phyloP scores from a whole-genome alignment of 30 jellyfish, hydroid and myxozoan genomes.

The Cassiopea andromeda region DNA sequence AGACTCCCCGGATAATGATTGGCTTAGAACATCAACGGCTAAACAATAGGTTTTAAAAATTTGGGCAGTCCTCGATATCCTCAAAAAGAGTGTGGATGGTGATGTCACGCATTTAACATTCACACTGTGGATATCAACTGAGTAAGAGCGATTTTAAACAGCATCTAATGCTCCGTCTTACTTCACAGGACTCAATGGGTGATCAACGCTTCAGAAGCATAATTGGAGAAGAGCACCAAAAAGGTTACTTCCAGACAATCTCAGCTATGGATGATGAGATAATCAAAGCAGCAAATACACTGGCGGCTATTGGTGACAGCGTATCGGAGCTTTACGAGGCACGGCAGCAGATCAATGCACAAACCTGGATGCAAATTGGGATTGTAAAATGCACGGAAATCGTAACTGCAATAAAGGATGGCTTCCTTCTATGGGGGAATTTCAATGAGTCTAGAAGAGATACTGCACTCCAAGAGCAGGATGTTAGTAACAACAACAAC shows the following conservation, averaged over 20 bases:
- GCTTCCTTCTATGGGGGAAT: background rate
- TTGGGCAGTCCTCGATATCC: too few relatives aligned
- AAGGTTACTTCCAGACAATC: background rate
- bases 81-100: too few relatives aligned
- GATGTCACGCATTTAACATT: too few relatives aligned
- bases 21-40: too few relatives aligned
- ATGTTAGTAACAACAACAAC: background rate
- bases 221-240: background rate
- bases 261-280: background rate
- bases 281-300: background rate
- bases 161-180: too few relatives aligned
- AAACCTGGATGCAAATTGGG: background rate
- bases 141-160: too few relatives aligned
- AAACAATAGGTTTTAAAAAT: too few relatives aligned
- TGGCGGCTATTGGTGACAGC: conserved; percentile 10
- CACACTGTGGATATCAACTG: too few relatives aligned
- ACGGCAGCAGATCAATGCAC: background rate
- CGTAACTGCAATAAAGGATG: background rate
- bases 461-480: background rate
- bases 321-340: background rate
- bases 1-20: too few relatives aligned
- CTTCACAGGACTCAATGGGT: too few relatives aligned
- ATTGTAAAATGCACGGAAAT: background rate
- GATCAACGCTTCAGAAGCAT: background rate
- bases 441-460: background rate